A percentile compares a stretch with the other conserved stretches of the same genome.
phyloP scores from a whole-genome alignment of 2,113 vertebrate species.

The Semnornis frantzii region DNA sequence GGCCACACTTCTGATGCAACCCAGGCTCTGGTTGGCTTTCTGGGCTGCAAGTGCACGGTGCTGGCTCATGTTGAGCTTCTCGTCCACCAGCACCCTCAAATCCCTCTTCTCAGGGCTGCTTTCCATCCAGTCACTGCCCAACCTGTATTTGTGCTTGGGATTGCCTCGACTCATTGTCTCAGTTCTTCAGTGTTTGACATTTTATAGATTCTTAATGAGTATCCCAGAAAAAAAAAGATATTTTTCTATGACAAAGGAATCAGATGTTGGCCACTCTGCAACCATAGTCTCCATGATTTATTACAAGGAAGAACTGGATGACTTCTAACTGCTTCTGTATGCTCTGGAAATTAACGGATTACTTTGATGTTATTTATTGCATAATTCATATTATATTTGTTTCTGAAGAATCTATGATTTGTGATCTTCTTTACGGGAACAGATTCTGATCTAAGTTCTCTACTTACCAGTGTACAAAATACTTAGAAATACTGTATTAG shows the following conservation, averaged over 20 bases:
- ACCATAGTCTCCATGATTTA: not conserved
- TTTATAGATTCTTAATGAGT: constrained; percentile 3
- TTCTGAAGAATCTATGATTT: not conserved
- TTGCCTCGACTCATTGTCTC: not conserved
- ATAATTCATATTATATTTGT: not conserved
- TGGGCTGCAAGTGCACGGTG: no score
- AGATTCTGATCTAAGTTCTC: not conserved
- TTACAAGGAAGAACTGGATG: not conserved
- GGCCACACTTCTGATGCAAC: no score
- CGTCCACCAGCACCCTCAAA: no score
- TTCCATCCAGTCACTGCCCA: no score
- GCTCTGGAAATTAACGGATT: not conserved
- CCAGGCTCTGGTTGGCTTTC: no score
- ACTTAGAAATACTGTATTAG: not conserved
- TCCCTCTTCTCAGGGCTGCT: no score
- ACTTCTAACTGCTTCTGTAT: not conserved
- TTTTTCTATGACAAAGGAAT: not conserved
- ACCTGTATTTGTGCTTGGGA: no score
- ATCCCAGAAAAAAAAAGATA: not conserved
- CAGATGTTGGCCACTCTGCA: not conserved
- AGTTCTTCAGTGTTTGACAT: not conserved
- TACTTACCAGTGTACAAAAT: not conserved
- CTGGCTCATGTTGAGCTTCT: no score
- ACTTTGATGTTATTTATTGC: not conserved
- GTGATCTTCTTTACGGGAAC: not conserved